Base-by-base conservation (phyloP, 2,113 vertebrate species). In the Trichechus manatus region DNA sequence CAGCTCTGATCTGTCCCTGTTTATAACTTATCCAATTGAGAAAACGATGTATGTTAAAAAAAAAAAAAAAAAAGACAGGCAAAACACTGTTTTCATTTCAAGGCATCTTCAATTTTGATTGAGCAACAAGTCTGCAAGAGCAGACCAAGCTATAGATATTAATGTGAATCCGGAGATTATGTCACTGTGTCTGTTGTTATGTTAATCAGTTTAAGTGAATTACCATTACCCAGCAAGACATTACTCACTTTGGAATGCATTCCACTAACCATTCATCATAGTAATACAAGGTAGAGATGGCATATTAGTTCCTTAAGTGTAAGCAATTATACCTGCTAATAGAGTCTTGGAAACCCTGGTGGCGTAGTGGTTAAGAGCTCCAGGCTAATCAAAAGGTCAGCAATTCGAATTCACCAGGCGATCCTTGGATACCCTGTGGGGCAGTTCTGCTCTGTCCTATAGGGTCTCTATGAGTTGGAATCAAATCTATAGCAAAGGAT, bases 171-270 rank as follows among this genome's bases (percentile, higher is more conserved):
- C 23, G 27, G 89, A 95, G 77, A 36, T 84, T 95, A 74, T 95
- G 81, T 94, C 85, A 96, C 74, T 72, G 23, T 44, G 20, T 96
- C 88, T 94, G 72, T 82, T 88, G 42, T 61, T 64, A 72, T 87
- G 70, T 53, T 92, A 96, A 74, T 89, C 44, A 87, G n/a, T n/a
- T 81, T 93, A 97, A 93, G 91, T 89, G 56, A 90, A 94, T 93
- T 94, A 83, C 47, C 23, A 22, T 39, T 87, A 68, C 75, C 86
- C 91, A 96, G 47, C 27, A 91, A 94, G 84, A 79, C 88, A 92
- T 92, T 56, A 87, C 53, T 89, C 84, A 92, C 56, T 94, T 31
- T 81, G 72, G 64, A 84, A 78, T 47, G 77, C 59, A 77, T 70
- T n/a, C 36, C 31, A 39, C 47, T 64, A 29, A 39, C 77, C 59